Percentiles rank a stretch among this genome's conserved stretches.
Conservation (phyloP, 2,888 invertebrate species). For the Drosophila pegasa region DNA sequence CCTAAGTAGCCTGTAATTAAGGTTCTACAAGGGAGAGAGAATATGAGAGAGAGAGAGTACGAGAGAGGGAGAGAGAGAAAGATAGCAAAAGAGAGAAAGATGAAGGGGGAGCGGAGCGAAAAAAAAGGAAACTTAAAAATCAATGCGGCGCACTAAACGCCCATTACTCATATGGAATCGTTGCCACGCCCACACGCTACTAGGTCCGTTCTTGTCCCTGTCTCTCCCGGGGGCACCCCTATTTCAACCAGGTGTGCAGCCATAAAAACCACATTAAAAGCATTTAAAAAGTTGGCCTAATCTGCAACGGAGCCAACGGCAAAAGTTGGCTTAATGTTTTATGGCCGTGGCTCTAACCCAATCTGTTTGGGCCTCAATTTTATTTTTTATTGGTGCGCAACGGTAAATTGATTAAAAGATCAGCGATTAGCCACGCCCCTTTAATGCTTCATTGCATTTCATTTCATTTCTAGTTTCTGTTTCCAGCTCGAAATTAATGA, state of each 20-base stretch:
- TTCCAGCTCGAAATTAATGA: slow-evolving; percentile 44
- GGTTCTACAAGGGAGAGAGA: slow-evolving; percentile 30
- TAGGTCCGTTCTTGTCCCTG: neutral
- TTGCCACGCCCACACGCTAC: neutral
- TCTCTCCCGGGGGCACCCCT: neutral
- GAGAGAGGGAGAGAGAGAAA: neutral
- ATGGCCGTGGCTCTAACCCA: slow-evolving; percentile 55
- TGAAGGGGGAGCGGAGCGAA: too few species aligned
- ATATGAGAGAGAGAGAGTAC: neutral
- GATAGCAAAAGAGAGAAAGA: neutral
- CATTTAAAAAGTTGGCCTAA: slow-evolving; percentile 76
- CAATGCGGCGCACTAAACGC: slow-evolving; percentile 72
- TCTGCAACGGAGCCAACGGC: slow-evolving; percentile 57
- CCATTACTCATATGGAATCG: slow-evolving; percentile 72
- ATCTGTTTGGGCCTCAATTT: slow-evolving; percentile 2
- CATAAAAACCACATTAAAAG: slow-evolving; percentile 76
- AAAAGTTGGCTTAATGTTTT: slow-evolving; percentile 64
- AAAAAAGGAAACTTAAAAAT: slow-evolving; percentile 61
- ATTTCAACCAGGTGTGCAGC: slow-evolving; percentile 36
- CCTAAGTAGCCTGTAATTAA: slow-evolving; percentile 65
- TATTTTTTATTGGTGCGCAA: slow-evolving; percentile 52
- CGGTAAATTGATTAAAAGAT: slow-evolving; percentile 78
- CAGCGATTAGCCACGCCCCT: slow-evolving; percentile 70
- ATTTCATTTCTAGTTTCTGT: slow-evolving; percentile 66
- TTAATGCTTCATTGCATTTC: slow-evolving; percentile 76